Conservation (phyloP, 2,797 vertebrate species). For the Salarias fasciatus region DNA sequence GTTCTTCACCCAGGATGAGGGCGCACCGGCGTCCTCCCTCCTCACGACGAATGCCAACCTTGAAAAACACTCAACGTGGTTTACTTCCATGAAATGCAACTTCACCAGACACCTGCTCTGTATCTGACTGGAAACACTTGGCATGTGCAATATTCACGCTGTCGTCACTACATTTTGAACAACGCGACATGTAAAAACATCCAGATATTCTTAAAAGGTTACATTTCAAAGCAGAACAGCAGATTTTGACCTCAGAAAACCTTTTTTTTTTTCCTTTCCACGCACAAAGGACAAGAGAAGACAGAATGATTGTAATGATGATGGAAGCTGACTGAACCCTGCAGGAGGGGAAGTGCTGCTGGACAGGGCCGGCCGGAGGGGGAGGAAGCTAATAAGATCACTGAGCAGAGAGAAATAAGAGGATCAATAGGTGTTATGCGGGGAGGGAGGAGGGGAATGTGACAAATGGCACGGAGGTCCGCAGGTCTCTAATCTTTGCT, state of each 20-base stretch:
- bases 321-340: background rate
- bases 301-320: background rate
- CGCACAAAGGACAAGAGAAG: background rate
- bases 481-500: constrained; percentile 41
- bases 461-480: constrained; percentile 9
- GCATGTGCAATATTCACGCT: too few species aligned
- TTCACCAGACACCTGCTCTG: too few species aligned
- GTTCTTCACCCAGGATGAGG: constrained; percentile 41
- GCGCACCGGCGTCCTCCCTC: constrained; percentile 30
- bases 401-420: constrained; percentile 36
- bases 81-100: background rate
- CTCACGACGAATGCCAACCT: background rate
- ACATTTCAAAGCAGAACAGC: too few species aligned
- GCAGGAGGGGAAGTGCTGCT: background rate
- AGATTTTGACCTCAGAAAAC: too few species aligned
- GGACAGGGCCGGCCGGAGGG: constrained; percentile 1
- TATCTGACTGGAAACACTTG: too few species aligned
- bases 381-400: constrained; percentile 35
- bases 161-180: too few species aligned
- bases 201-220: too few species aligned
- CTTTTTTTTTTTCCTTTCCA: too few species aligned
- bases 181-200: too few species aligned
- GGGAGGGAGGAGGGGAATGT: constrained; percentile 20
- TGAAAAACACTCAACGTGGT: background rate
- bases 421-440: constrained; percentile 49